Evolutionary conservation across 2,113 vertebrate species (phyloP), one percentile per base, ranked within the genome.

Genomic region (Cygnus atratus): DNA sequence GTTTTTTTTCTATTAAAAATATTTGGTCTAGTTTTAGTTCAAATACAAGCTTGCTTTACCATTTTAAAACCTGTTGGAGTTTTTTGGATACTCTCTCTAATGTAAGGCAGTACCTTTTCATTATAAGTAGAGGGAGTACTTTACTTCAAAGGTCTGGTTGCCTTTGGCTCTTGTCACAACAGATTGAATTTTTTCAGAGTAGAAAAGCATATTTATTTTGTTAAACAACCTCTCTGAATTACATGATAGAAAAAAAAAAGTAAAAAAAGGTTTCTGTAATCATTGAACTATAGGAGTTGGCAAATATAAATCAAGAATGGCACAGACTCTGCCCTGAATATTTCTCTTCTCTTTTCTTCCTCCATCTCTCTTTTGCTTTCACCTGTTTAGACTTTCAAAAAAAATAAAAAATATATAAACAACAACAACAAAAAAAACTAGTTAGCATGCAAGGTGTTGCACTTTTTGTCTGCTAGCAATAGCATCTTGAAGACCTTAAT

Each of bases 131-230:
- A 63, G 8, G 13, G 9, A 65, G 10, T 54, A 81, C 46, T 72
- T 21, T 72, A 12, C 50, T 92, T 90, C 26, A 80, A 76, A 88
- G 37, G 22, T 88, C 77, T 87, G 48, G 3, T 19, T 84, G 81
- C 66, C 87, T 91, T 93, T 93, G 70, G 57, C 52, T 89, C 35
- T 61, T 87, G 61, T 95, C 89, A 87, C 24, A 92, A 84, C 20
- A 80, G 37, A 91, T 71, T 78, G 54, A 87, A 62, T 90, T 76
- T 90, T 88, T 90, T 91, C n/a, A 59, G 16, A 89, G 74, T 33
- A 88, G 58, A 79, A 86, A 82, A 61, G 26, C 19, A 1, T 87
- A 20, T 48, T 39, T 81, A 6, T 86, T 61, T 82, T 92, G 88
- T 55, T 7, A 58, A 92, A 78, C 15, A 87, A 58, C n/a, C 9